Base-by-base conservation (phyloP, 2,888 invertebrate genomes). In the Molorchus minor region DNA sequence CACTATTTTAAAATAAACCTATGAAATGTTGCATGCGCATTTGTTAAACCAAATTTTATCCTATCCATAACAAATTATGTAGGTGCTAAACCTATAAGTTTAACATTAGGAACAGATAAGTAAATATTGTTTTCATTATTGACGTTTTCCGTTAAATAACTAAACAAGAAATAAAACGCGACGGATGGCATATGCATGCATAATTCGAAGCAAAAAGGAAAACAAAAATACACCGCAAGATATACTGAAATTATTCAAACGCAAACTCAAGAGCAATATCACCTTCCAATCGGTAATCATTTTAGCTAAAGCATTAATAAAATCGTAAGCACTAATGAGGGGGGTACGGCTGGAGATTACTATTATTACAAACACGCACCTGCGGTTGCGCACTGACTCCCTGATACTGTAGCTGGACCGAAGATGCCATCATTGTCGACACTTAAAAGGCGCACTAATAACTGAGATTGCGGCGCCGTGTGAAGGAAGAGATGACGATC, bases 381-480 rank as follows among this genome's bases (percentile, higher is more conserved):
- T 80, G 80, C 75, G 79, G 65, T 73, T 80, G 79, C 78, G 79
- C 78, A 68, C 71, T 69, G 66, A 67, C 69, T 61, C 73, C 69
- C 66, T 78, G 77, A 68, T 76, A 74, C 67, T 77, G 78, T 64
- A 77, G 75, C 65, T 74, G 76, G 58, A 71, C 69, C 66, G 77
- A 71, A 73, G 77, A 76, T 69, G 77, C 77, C 78, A 78, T 79
- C 77, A 77, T 77, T 25, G 58, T 60, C 65, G 62, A 74, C 79
- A 77, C 77, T 76, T 77, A 77, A 76, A 76, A 75, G 75, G 77
- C 75, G 75, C 76, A 76, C 79, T 80, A 80, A 80, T 80, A 79
- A 80, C 80, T 79, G 71, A 69, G 78, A 79, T 78, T 75, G 75
- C 73, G 69, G 71, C 65, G 69, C 68, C 70, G 68, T 66, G 65